Percentiles rank a stretch among this genome's conserved stretches.
Evolutionary conservation across 2,113 vertebrate species (phyloP).

Genomic region (Hippocampus comes): DNA sequence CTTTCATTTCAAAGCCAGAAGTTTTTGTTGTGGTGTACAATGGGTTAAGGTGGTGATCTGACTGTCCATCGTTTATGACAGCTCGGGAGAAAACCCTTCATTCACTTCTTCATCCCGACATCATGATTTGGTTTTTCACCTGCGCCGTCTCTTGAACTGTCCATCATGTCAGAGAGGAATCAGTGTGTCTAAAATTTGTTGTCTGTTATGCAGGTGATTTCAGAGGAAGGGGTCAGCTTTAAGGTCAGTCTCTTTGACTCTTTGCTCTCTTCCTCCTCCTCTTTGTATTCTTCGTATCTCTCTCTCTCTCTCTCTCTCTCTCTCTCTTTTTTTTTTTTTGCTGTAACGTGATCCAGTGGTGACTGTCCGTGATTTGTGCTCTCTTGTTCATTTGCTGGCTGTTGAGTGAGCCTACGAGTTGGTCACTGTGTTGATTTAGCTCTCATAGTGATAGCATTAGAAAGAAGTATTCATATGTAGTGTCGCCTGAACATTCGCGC

Average conservation of each 20-base stretch:
- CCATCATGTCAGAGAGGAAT: constrained; percentile 50
- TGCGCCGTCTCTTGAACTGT: constrained; percentile 35
- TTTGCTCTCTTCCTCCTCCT: constrained; percentile 19
- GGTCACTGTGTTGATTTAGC: neutral
- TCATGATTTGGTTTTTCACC: constrained; percentile 53
- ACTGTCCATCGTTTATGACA: neutral
- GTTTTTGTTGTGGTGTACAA: no score
- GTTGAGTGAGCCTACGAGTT: constrained; percentile 28
- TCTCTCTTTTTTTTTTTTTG: neutral
- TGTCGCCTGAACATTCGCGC: neutral
- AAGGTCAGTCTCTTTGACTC: constrained; percentile 76
- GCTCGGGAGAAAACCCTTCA: constrained; percentile 33
- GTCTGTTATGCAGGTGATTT: constrained; percentile 82
- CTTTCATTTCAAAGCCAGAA: no score
- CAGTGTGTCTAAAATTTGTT: constrained; percentile 74
- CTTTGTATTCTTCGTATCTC: constrained; percentile 14
- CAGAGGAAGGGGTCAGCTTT: constrained; percentile 83
- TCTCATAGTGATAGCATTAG: neutral
- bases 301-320: constrained; percentile 10
- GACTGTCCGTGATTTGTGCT: constrained; percentile 64
- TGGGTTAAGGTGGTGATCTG: neutral
- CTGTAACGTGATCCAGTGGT: constrained; percentile 65
- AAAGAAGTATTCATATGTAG: neutral
- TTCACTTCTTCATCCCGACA: constrained; percentile 40
- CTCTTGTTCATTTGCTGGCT: constrained; percentile 31